Base-by-base conservation (phyloP, 2,113 vertebrate species). In the Monarcha castaneiventris region DNA sequence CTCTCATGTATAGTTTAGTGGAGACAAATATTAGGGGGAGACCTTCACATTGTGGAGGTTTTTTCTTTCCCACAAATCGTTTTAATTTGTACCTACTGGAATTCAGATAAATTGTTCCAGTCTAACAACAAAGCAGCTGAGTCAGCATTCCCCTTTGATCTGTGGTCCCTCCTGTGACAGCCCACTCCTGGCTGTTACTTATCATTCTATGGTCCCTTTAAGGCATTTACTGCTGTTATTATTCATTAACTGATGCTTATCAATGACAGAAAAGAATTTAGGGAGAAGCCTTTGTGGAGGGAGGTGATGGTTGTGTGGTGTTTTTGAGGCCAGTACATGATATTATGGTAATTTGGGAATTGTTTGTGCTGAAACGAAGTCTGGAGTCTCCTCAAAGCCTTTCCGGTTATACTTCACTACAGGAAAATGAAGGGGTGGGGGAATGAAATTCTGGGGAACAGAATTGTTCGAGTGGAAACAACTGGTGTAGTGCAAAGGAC, bases 301-400 rank as follows among this genome's bases (percentile, higher is more conserved):
- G 41, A 33, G 67, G 15, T 26, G 32, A 22, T 66, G 59, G 39
- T 63, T 80, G 56, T 77, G 59, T 44, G 79, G n/a, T 80, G 92
- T 0, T 90, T 92, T 73, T 90, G 80, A 88, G 61, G 90, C 80
- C 79, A 94, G 86, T 44, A 54, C 72, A 56, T 64, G 72, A 95
- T 88, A 88, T 75, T 85, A 11, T 27, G 72, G 85, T 75, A 94
- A 75, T 94, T 91, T 89, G 94, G 94, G 94, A 96, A 94, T 94
- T 96, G 96, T 92, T 87, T 93, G 83, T 83, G 79, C 74, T 88
- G 92, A 82, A 86, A 26, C 14, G 41, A 52, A 84, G 62, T 84
- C 87, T 97, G 96, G 94, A 97, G 94, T 91, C 77, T 92, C 89
- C 93, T 97, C 94, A 94, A 94, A 95, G 89, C 93, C 56, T 90